Percentiles rank a stretch among this genome's conserved stretches.
These are phyloP conservation scores for Hirudo medicinalis DNA, from an alignment of 1,140 invertebrate genomes.

Conservation along the genomic window DNA sequence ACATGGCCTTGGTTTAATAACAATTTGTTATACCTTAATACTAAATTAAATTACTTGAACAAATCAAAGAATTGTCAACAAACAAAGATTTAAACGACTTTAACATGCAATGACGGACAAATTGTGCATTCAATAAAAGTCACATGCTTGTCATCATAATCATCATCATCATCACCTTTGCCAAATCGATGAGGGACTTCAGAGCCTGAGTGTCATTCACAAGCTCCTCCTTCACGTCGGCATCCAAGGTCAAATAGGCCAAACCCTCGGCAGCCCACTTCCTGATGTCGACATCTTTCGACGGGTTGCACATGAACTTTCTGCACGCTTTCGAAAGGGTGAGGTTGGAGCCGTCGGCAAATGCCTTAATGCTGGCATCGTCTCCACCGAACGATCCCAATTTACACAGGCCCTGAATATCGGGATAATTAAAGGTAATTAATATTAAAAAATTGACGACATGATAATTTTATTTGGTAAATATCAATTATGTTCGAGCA, in stretches of 20 bases:
- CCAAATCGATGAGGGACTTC: slow-evolving; percentile 72
- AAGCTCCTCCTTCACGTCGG: slow-evolving; percentile 93
- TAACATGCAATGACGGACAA: no score
- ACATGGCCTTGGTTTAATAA: no score
- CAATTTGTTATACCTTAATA: no score
- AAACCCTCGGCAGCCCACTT: slow-evolving; percentile 94
- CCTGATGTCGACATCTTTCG: slow-evolving; percentile 73
- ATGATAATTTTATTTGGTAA: no score
- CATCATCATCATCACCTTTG: slow-evolving; percentile 39
- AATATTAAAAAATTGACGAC: no score
- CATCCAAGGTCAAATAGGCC: slow-evolving; percentile 91
- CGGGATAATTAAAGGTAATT: not conserved
- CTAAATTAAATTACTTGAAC: not conserved
- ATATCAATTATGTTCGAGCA: no score
- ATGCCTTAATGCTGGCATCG: slow-evolving; percentile 80
- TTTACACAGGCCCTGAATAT: slow-evolving; percentile 72
- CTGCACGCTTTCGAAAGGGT: slow-evolving; percentile 86
- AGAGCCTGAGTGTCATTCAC: slow-evolving; percentile 71
- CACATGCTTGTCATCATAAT: no score
- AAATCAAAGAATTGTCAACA: not conserved
- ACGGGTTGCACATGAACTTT: slow-evolving; percentile 60
- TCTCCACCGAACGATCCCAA: slow-evolving; percentile 86
- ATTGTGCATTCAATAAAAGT: no score
- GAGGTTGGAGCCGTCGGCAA: slow-evolving; percentile 83
- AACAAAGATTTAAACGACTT: no score